Base-by-base conservation (phyloP, 92 coral and sea anemone genomes). In the Zoanthus gigantus region DNA sequence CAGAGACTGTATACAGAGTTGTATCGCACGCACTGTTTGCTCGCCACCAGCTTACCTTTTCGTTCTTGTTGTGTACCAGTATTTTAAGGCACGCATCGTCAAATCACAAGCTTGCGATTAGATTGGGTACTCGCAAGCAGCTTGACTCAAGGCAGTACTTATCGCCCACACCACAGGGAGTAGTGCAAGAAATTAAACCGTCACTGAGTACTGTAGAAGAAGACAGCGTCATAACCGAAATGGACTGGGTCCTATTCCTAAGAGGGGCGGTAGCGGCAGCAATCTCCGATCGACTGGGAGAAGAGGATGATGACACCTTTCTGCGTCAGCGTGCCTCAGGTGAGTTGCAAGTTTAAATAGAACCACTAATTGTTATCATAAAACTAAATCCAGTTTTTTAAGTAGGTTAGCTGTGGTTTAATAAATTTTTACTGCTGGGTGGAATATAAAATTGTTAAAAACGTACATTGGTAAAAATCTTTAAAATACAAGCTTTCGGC, bases 1-100 rank as follows among this genome's bases (percentile, higher is more conserved):
- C 99, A 2, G 99, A 96, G 74, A 94, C 88, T 53, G 98, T 93
- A 30, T 95, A 96, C 79, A 96, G 99, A 12, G 95, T 92, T 30
- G 98, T 96, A 48, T 91, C 98, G 34, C 93, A 95, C 86, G 98
- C 96, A 58, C 79, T 96, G 11, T 95, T 95, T 57, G 96, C 99
- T 7, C 94, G 95, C 15, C 99, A 96, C 85, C 92, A 92, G 66
- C 91, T 91, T 46, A 93, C 98, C 50, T 96, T 96, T 71, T 95
- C 99, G 16, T 96, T 96, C 83, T 90, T 96, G 94, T 69, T 96
- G 68, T 96, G 99, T 85, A 88, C 93, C 29, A 91, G 90, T 30
- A 93, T 96, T 74, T 66, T 93, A 89, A 92, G 91, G 86, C 90
- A 93, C 67, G 93, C 90, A 54, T 85, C 68, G 12, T 66, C 85